Evolutionary conservation across 2,797 vertebrate species (phyloP).

Genomic region (Myotis findleyi): DNA sequence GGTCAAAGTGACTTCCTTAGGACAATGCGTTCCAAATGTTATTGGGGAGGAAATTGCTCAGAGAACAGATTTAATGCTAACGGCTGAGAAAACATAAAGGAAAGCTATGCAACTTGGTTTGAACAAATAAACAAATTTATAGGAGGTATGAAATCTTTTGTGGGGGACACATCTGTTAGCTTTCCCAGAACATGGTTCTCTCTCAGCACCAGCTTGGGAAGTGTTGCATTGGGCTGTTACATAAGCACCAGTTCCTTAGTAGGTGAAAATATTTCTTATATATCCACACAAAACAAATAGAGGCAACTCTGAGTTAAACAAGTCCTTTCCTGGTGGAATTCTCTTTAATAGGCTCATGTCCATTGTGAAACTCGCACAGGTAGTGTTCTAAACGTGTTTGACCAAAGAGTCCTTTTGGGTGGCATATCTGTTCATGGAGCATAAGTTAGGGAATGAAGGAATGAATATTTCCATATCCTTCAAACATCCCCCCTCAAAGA

Average conservation of each 20-base stretch:
- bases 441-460: background rate
- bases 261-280: background rate
- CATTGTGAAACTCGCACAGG: background rate
- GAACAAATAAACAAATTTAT: background rate
- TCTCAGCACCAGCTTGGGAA: background rate
- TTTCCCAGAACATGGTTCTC: background rate
- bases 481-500: background rate
- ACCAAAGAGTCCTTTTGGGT: background rate
- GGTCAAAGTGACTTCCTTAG: background rate
- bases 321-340: background rate
- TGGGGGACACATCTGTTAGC: background rate
- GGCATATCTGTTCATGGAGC: background rate
- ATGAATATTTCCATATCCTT: background rate
- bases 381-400: background rate
- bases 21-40: background rate
- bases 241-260: background rate
- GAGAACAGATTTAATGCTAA: conserved; percentile 1
- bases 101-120: background rate
- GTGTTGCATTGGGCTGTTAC: background rate
- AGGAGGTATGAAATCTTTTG: background rate
- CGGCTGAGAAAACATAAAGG: background rate
- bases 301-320: background rate
- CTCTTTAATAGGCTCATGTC: background rate
- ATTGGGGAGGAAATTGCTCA: background rate
- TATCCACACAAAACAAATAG: background rate